phyloP scores from a whole-genome alignment of 2,797 vertebrate species.

The Molossus alvarezi region DNA sequence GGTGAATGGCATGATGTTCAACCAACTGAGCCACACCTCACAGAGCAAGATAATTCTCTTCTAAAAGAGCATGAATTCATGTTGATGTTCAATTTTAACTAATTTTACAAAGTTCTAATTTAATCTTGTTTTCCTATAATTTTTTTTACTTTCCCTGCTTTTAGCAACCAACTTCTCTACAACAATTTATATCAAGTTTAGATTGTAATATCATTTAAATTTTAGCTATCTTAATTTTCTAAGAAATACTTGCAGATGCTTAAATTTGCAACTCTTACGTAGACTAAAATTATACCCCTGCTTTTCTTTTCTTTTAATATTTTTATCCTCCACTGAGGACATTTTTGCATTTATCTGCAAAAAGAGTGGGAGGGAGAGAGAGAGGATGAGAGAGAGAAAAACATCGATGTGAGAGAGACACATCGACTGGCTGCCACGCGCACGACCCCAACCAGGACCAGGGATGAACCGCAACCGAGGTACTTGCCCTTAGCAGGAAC shows the following conservation, averaged over 20 bases:
- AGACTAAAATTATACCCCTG: not conserved
- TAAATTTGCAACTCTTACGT: not conserved
- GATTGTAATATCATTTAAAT: not conserved
- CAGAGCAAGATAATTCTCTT: not conserved
- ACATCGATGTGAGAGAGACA: no score
- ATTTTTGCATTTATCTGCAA: no score
- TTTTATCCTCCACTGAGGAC: no score
- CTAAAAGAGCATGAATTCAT: not conserved
- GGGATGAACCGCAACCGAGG: no score
- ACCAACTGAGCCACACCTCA: not conserved
- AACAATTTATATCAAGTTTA: not conserved
- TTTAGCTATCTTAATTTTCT: not conserved
- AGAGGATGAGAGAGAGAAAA: no score
- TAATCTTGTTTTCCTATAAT: not conserved
- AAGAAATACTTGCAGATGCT: not conserved
- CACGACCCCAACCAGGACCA: no score
- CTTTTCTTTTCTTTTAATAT: no score
- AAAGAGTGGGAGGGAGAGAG: no score
- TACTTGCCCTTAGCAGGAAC: no score
- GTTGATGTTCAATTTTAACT: not conserved
- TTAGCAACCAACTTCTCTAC: not conserved
- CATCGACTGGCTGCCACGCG: no score
- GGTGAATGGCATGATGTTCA: no score
- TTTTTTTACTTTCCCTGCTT: not conserved
- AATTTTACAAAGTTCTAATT: constrained; percentile 38